Base-by-base conservation (phyloP, 1,140 invertebrate species). In the Elysia chlorotica region DNA sequence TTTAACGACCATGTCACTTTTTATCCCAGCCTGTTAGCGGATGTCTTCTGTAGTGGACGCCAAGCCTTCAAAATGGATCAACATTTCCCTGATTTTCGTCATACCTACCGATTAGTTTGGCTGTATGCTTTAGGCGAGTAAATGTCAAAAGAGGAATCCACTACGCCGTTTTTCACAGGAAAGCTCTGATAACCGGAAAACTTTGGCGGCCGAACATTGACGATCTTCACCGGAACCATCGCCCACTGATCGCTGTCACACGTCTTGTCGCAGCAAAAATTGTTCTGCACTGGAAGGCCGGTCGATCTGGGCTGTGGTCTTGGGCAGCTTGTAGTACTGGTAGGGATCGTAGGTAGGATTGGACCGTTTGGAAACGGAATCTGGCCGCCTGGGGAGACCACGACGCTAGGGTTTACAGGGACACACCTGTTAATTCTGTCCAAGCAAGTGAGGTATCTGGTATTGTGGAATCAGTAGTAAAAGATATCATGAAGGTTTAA, bases 211-310 rank as follows among this genome's bases (percentile, higher is more conserved):
- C 83, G 48, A 59, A 76, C 72, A 38, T 71, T 74, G 17, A 81
- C 78, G 23, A 84, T 76, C 66, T 81, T 77, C 0, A 84, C 81
- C 1, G 83, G 83, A 17, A 84, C 66, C 66, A 82, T 81, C 10
- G 79, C 79, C 83, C 83, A 84, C 41, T 79, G 66, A 41, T 77
- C 75, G 0, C 75, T 79, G 69, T 84, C 81, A 71, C 79, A 81
- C 48, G 62, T 61, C 17, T 79, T 78, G 59, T 84, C 77, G 23
- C 78, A 69, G 70, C 81, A 82, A 66, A 79, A 84, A 31, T 65
- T 78, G 54, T 84, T 84, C 73, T 84, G 82, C 65, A 70, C 36
- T n/a, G 54, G 30, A 31, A 31, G 6, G 25, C 59, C 59, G 30
- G 3, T 33, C 56, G 28, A n/a, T n/a, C n/a, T n/a, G n/a, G n/a